Conservation (phyloP, 1,140 invertebrate genomes). For the Teleopsis dalmanni region DNA sequence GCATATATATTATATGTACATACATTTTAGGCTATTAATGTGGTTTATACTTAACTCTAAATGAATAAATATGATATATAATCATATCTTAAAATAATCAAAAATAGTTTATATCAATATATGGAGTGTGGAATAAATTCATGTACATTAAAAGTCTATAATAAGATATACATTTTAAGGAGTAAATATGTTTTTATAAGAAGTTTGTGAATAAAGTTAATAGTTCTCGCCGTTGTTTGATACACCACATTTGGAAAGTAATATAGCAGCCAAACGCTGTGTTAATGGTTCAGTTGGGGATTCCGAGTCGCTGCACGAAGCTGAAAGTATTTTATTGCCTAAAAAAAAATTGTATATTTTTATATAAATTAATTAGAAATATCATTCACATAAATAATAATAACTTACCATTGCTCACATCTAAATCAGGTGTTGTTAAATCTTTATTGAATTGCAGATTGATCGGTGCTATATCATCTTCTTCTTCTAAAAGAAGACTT, state of each 20-base stretch:
- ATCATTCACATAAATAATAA: neutral
- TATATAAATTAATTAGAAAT: neutral
- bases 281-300: conserved; percentile 55
- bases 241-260: conserved; percentile 44
- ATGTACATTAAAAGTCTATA: too few relatives aligned
- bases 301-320: conserved; percentile 51
- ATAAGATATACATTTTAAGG: too few relatives aligned
- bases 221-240: conserved; percentile 14
- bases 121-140: too few relatives aligned
- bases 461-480: conserved; percentile 34
- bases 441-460: conserved; percentile 29
- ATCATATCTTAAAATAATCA: too few relatives aligned
- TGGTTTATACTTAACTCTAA: too few relatives aligned
- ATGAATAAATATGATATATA: too few relatives aligned
- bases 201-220: too few relatives aligned
- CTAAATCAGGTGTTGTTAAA: conserved; percentile 22
- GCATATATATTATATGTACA: too few relatives aligned
- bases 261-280: conserved; percentile 47
- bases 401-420: conserved; percentile 29
- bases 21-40: too few relatives aligned
- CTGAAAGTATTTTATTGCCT: conserved; percentile 41
- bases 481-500: conserved; percentile 42
- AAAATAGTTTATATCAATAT: too few relatives aligned
- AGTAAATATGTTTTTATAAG: too few relatives aligned
- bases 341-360: neutral